Evolutionary conservation across 2,888 invertebrate species (phyloP).

Genomic region (Rhopalosiphum nymphaeae): DNA sequence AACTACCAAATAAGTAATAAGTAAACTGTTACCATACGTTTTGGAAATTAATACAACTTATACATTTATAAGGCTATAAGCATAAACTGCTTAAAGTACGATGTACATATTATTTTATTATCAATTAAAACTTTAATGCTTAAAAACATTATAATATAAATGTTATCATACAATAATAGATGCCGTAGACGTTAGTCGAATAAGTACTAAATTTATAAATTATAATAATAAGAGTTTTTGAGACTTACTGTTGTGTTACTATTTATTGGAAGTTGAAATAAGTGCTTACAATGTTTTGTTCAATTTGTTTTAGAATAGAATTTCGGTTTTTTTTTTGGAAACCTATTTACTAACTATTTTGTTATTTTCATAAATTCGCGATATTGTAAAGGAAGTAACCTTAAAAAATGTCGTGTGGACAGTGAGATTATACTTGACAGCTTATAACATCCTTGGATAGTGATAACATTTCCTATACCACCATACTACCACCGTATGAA

Average conservation of each 20-base stretch:
- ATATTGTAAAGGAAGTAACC: constrained; percentile 24
- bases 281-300: neutral
- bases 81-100: neutral
- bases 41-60: neutral
- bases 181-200: neutral
- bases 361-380: neutral
- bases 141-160: constrained; percentile 1
- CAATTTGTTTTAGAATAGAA: neutral
- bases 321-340: neutral
- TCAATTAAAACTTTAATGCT: neutral
- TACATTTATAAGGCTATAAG: neutral
- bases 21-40: neutral
- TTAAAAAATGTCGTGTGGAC: constrained; percentile 11
- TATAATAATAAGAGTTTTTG: neutral
- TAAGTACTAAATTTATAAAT: neutral
- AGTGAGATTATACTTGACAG: neutral
- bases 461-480: neutral
- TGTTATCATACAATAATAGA: neutral
- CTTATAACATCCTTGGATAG: constrained; percentile 19
- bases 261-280: neutral
- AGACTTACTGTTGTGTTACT: constrained; percentile 18
- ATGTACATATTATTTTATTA: neutral
- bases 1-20: neutral
- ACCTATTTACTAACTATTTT: neutral
- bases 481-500: neutral